Evolutionary conservation across 2,113 vertebrate species (phyloP), one percentile per base, ranked within the genome.

Genomic region (Sapayoa aenigma): DNA sequence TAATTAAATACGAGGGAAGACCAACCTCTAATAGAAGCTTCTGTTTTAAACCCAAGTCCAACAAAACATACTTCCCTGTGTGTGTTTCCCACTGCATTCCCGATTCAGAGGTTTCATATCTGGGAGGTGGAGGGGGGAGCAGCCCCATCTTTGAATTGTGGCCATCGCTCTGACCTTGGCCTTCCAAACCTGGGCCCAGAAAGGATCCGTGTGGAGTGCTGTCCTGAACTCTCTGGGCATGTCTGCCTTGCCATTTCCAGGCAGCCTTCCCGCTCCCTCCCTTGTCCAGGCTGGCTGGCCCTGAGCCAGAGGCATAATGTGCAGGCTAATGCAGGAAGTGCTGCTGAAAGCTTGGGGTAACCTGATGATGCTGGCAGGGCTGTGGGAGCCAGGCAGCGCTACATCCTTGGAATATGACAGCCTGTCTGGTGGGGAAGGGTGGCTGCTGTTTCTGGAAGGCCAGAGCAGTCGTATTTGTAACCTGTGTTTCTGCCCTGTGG

Each of bases 351-450:
- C 68, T 0, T 1, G n/a, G 41, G 16, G 37, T 16, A 39, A 14
- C n/a, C 24, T 18, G 11, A 30, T 41, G 80, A 18, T 2, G 6
- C 18, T 5, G 30, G 44, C 19, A 2, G 78, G 59, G 39, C 44
- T 72, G 14, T 49, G 1, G 0, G 31, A 46, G 20, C 62, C 47
- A 3, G 78, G 37, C 24, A 13, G 63, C 0, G 9, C 5, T 3
- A 30, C 35, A 3, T 47, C 47, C 52, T 41, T 13, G 12, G 8
- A 9, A 6, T 24, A 1, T 4, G 62, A 15, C 55, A n/a, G 25
- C 25, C 37, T 74, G 59, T 4, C 49, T 60, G 12, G 9, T 6
- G 17, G 31, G 15, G 23, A 19, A 3, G 0, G 12, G 4, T 2
- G 8, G 0, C 33, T 65, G 39, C 47, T 67, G 12, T 23, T 58